phyloP scores from a whole-genome alignment of 2,113 vertebrate species.

The Astur gentilis region DNA sequence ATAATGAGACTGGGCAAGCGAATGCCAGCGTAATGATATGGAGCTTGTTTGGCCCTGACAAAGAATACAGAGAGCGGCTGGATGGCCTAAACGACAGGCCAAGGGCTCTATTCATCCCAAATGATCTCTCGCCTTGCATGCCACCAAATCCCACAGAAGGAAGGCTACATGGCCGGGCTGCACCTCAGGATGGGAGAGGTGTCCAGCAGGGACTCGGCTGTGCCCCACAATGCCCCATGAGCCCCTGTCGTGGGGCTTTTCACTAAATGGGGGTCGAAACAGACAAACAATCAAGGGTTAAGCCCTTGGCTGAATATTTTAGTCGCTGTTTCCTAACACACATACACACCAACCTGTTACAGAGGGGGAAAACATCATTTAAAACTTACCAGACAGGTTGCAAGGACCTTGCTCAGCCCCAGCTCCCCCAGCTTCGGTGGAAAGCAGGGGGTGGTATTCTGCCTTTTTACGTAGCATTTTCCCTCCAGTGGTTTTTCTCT shows the following conservation, averaged over 20 bases:
- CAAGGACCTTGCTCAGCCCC: neutral
- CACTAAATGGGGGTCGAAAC: neutral
- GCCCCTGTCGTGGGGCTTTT: neutral
- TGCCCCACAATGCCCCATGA: neutral
- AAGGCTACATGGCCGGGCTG: neutral
- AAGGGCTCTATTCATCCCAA: constrained; percentile 47
- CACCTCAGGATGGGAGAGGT: neutral
- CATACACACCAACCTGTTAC: neutral
- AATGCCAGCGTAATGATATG: constrained; percentile 64
- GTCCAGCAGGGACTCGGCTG: neutral
- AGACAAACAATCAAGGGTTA: constrained; percentile 6
- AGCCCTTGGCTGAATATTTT: neutral
- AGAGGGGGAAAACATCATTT: constrained; percentile 35
- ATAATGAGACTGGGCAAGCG: constrained; percentile 72
- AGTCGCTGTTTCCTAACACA: constrained; percentile 37
- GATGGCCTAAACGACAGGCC: constrained; percentile 48
- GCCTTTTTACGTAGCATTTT: neutral
- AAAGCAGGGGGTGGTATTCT: neutral
- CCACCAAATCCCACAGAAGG: neutral
- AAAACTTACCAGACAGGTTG: constrained; percentile 25
- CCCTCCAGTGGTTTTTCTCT: neutral
- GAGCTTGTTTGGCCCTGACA: constrained; percentile 71
- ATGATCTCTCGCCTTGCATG: neutral
- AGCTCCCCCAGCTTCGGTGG: neutral
- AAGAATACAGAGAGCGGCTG: constrained; percentile 68